Percentiles rank a stretch among this genome's conserved stretches.
phyloP scores from a whole-genome alignment of 2,797 vertebrate species.

The Pseudomugil gertrudae region DNA sequence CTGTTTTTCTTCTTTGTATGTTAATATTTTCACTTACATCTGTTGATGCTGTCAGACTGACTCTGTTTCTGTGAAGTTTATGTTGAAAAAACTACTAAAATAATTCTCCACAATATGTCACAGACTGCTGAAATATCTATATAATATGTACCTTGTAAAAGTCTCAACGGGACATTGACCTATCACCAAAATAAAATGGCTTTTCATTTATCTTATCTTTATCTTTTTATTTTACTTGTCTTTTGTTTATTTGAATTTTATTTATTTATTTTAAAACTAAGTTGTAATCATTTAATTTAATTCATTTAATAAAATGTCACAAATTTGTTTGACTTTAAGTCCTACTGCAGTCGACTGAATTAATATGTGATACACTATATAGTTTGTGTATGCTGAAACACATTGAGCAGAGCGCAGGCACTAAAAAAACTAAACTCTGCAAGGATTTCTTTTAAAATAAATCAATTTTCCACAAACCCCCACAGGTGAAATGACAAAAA shows the following conservation, averaged over 20 bases:
- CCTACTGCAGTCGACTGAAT: not conserved
- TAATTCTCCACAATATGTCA: not conserved
- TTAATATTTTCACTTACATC: not conserved
- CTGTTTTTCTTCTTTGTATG: not conserved
- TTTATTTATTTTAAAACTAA: not conserved
- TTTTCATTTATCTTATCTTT: not conserved
- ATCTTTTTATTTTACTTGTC: no score
- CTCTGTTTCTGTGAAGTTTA: no score
- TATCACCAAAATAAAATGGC: not conserved
- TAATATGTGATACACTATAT: not conserved
- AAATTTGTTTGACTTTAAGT: not conserved
- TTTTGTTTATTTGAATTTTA: no score
- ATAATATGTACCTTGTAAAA: not conserved
- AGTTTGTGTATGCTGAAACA: no score
- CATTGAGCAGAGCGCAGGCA: slow-evolving; percentile 1
- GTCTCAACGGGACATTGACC: not conserved
- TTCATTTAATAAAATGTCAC: not conserved
- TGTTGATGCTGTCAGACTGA: not conserved
- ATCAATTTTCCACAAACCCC: slow-evolving; percentile 34
- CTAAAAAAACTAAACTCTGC: slow-evolving; percentile 6
- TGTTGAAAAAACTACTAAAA: no score
- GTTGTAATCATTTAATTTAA: not conserved
- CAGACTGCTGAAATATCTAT: not conserved
- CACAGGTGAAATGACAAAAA: slow-evolving; percentile 45
- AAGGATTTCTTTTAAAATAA: slow-evolving; percentile 33